Base-by-base conservation (phyloP, 64 coral and sea anemone species). In the Stichodactyla mertensii region DNA sequence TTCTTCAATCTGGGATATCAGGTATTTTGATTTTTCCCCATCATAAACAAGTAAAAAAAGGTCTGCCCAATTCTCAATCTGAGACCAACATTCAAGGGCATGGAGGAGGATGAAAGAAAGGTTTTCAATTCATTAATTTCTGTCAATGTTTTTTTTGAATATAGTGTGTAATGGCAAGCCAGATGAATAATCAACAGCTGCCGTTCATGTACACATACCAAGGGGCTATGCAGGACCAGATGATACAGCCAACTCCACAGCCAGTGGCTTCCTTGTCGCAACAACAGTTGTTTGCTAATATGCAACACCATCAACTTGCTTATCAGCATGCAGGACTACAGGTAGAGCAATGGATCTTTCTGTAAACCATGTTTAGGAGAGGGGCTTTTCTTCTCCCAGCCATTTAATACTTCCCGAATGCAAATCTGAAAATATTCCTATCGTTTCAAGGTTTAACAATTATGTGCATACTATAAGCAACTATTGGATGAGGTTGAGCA, bases 1-100 rank as follows among this genome's bases (percentile, higher is more conserved):
- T 91, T 91, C 58, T 91, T 67, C 64, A 91, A 91, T 71, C 79
- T 91, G 54, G 90, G 90, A 69, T 87, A 87, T 13, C 55, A 86
- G 84, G 89, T 91, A 84, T 6, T 52, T n/a, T 55, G 18, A 14
- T 55, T 45, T 45, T 4, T 4, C 1, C 36, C 36, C 36, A 45
- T 45, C 36, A 45, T 45, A 45, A 45, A 45, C 36, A 45, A 45
- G n/a, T n/a, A 45, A 45, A 45, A 45, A 45, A 45, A 45, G 1
- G 36, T 45, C 36, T 45, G 36, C 36, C 36, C 36, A 45, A 45
- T 45, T 45, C 36, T 45, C 36, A 45, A 45, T 45, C 36, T 45
- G 36, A 45, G 36, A 45, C 36, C 36, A 45, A 45, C 36, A 0
- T 45, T 45, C 36, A 45, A 45, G 36, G 36, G 36, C 36, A 45